Conservation (phyloP, 1,140 invertebrate species). For the Cotesia vestalis region DNA sequence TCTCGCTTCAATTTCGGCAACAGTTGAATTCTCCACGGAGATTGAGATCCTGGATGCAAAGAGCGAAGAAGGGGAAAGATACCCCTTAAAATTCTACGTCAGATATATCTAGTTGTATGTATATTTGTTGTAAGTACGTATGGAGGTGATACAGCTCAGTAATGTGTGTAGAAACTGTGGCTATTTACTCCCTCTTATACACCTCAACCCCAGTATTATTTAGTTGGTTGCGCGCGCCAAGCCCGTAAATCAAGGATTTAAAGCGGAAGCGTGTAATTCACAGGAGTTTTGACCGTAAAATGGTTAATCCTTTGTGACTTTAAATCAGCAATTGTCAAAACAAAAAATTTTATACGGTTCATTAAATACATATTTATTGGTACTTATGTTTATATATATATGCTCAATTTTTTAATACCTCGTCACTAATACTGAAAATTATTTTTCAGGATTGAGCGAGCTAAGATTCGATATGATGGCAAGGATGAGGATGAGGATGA, state of each 20-base stretch:
- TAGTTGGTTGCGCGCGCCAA: conserved; percentile 37
- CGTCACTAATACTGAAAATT: background rate
- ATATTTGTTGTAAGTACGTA: background rate
- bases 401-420: background rate
- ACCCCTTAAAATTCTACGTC: background rate
- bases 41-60: conserved; percentile 48
- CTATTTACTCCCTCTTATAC: conserved; percentile 22
- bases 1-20: conserved; percentile 38
- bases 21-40: conserved; percentile 61
- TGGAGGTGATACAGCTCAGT: background rate
- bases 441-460: background rate
- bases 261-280: conserved; percentile 59
- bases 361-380: conserved; percentile 32
- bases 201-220: conserved; percentile 31
- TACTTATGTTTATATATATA: conserved; percentile 27
- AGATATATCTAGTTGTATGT: background rate
- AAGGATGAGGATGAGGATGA: background rate
- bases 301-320: conserved; percentile 54
- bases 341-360: conserved; percentile 60
- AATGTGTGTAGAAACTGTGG: no score
- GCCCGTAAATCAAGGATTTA: conserved; percentile 64
- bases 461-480: background rate
- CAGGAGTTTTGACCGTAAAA: conserved; percentile 64
- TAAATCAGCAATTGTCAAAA: conserved; percentile 59
- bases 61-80: background rate